These are phyloP conservation scores for Megastigmus dorsalis DNA, from an alignment of 2,888 invertebrate genomes.

Conservation along the genomic window DNA sequence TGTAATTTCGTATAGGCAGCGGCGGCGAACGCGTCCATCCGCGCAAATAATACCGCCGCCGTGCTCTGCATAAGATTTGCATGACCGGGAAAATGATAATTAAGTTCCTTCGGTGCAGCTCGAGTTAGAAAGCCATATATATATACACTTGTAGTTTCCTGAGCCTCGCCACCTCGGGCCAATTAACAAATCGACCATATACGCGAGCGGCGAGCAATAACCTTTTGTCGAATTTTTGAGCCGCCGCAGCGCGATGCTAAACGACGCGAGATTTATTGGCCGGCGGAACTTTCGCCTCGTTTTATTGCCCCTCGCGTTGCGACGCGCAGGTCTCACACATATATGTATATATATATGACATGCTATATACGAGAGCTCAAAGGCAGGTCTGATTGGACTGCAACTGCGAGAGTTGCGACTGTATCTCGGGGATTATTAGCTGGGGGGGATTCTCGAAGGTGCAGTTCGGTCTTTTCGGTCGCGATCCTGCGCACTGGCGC, in stretches of 20 bases:
- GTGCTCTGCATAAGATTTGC: conserved; percentile 19
- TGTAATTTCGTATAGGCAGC: conserved; percentile 28
- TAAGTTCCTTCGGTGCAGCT: background rate
- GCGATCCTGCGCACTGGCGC: background rate
- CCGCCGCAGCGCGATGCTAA: background rate
- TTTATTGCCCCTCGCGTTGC: no score
- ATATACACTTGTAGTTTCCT: no score
- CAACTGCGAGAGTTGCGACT: background rate
- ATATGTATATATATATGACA: background rate
- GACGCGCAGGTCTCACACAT: no score
- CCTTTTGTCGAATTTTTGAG: background rate
- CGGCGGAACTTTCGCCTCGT: conserved; percentile 2
- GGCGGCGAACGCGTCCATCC: no score
- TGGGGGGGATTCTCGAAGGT: background rate
- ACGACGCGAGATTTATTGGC: conserved; percentile 13
- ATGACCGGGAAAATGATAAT: conserved; percentile 34
- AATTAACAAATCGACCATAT: conserved; percentile 23
- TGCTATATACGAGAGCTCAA: no score
- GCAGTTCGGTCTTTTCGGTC: background rate
- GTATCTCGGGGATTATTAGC: background rate
- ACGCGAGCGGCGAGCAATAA: background rate
- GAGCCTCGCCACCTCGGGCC: conserved; percentile 22
- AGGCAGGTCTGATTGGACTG: background rate
- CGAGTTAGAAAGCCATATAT: background rate
- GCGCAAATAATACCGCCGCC: background rate